Percentiles rank a stretch among this genome's conserved stretches.
phyloP scores from a whole-genome alignment of 2,888 invertebrate species.

The Nemotelus nigrinus region DNA sequence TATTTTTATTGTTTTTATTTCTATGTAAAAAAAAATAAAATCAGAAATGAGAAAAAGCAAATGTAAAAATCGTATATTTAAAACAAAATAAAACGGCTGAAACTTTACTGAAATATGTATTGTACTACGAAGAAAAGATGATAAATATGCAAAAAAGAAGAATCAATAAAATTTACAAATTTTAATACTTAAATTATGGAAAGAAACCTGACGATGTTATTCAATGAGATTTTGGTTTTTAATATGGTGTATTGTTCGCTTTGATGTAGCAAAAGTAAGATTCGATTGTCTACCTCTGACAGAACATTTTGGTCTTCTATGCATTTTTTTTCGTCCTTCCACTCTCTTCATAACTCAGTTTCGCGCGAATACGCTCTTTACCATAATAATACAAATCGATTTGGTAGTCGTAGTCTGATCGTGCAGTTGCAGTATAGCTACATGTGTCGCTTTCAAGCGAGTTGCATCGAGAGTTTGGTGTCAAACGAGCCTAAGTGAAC shows the following conservation, averaged over 20 bases:
- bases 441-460: too few relatives aligned
- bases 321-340: too few relatives aligned
- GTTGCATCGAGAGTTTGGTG: too few relatives aligned
- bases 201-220: not conserved
- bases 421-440: too few relatives aligned
- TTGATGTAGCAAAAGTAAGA: not conserved
- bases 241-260: not conserved
- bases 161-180: slow-evolving; percentile 41
- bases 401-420: too few relatives aligned
- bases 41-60: slow-evolving; percentile 4
- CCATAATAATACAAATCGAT: too few relatives aligned
- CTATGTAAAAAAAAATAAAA: slow-evolving; percentile 1
- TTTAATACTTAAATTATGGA: slow-evolving; percentile 33
- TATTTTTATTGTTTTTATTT: slow-evolving; percentile 24
- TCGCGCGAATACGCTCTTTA: too few relatives aligned
- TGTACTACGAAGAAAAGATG: slow-evolving; percentile 14
- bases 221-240: too few relatives aligned
- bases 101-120: not conserved
- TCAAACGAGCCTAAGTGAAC: too few relatives aligned
- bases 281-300: too few relatives aligned
- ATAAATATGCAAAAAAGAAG: slow-evolving; percentile 3
- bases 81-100: not conserved
- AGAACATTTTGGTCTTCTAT: too few relatives aligned
- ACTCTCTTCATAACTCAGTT: too few relatives aligned
- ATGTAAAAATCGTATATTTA: not conserved